Base-by-base conservation (phyloP, 2,888 invertebrate genomes). In the Lasioglossum malachurum region DNA sequence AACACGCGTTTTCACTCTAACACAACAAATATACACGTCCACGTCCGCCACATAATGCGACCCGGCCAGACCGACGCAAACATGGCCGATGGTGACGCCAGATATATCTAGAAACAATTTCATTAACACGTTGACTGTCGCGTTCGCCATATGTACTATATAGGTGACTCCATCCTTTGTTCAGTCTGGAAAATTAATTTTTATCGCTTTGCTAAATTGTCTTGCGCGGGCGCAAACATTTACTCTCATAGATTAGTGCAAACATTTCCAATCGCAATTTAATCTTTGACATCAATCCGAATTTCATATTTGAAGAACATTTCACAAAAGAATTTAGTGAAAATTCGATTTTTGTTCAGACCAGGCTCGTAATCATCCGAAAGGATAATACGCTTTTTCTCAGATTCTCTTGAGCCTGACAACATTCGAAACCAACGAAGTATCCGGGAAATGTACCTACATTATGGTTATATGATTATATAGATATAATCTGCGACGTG, bases 1-100 rank as follows among this genome's bases (percentile, higher is more conserved):
- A 84, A 86, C 93, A 93, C 92, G 93, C 92, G 84, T 92, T 90
- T 91, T 89, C 91, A 81, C 80, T 76, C 85, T 88, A 80, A 80
- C 77, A 76, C 57, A 84, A 84, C 64, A 31, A 64, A 64, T 64
- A 19, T 7, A 8, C 64, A 8, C 31, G 8, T 64, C 19, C 38
- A 74, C 57, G 74, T 74, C 44, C 53, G n/a, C 31, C 69, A 57
- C 31, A 53, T 82, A 64, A 82, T 73, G 69, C 35, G 87, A 57
- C 49, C 41, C 27, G 64, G 31, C 35, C 16, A 57, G 60, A 76
- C 27, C n/a, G 78, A 82, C 78, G 84, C 69, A 87, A 84, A 69
- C 23, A 69, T 38, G 69, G 69, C 38, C 35, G 69, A 69, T 69
- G 35, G 69, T 69, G 38, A 87, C 79, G 82, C 87, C 77, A 73